Percentiles rank a stretch among this genome's conserved stretches.
Conservation (phyloP, 2,888 invertebrate genomes). For the Lagria hirta region DNA sequence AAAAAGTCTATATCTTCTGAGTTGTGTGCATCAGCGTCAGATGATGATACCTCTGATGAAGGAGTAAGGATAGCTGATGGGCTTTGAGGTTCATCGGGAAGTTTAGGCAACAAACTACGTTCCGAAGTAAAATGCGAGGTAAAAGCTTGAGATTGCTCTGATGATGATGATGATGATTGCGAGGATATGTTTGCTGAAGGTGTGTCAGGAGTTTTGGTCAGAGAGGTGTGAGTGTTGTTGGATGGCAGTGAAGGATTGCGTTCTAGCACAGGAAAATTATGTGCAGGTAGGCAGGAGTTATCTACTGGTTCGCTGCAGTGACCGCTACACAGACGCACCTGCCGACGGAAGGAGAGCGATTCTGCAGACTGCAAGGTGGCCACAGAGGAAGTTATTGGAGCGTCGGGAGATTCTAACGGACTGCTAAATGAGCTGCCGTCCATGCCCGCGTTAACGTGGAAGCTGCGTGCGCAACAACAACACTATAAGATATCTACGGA, state of each 20-base stretch:
- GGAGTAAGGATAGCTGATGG: constrained; percentile 64
- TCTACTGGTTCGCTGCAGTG: constrained; percentile 45
- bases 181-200: constrained; percentile 66
- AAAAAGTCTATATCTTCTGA: constrained; percentile 48
- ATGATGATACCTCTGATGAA: constrained; percentile 52
- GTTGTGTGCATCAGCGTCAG: constrained; percentile 44
- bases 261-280: constrained; percentile 18
- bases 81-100: constrained; percentile 51
- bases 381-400: constrained; percentile 66
- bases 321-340: constrained; percentile 54
- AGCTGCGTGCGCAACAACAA: constrained; percentile 60
- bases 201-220: constrained; percentile 63
- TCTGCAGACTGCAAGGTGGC: constrained; percentile 69
- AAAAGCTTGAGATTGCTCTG: constrained; percentile 47
- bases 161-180: constrained; percentile 43
- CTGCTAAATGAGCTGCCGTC: constrained; percentile 78
- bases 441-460: constrained; percentile 78
- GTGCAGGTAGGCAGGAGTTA: constrained; percentile 32
- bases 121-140: constrained; percentile 49
- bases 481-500: constrained; percentile 41
- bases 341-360: constrained; percentile 56
- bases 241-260: constrained; percentile 34
- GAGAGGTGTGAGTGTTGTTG: constrained; percentile 23
- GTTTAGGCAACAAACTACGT: constrained; percentile 41
- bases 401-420: constrained; percentile 81